Base-by-base conservation (phyloP, 1,140 invertebrate genomes). In the Philotrypesis tridentata region DNA sequence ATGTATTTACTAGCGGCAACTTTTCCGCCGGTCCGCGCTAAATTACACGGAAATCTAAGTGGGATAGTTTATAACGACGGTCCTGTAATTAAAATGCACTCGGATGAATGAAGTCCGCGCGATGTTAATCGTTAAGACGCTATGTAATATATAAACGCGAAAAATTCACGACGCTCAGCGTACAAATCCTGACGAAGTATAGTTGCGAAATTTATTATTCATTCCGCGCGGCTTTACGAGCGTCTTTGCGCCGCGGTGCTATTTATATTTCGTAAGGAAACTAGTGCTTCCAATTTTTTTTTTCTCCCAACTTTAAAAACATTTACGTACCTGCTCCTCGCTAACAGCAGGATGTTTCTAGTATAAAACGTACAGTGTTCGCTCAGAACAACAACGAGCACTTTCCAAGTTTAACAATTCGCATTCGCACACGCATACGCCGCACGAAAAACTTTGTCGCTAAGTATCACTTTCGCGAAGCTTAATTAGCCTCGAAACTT, bases 201-300 rank as follows among this genome's bases (percentile, higher is more conserved):
- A n/a, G 60, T 61, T n/a, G 61, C 25, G 61, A 65, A 65, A 65
- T 65, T 65, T 65, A 27, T 65, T 29, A 65, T 17, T 65, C 23
- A 65, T 8, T 61, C 23, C 60, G 12, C n/a, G 23, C 60, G 17
- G n/a, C 60, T 65, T 65, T 65, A 65, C 11, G 11, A 29, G 6
- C 61, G 61, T 8, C 9, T 55, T 55, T 55, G 48, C 48, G n/a
- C n/a, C n/a, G n/a, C 5, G 48, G 14, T 17, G 48, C 21, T 55
- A 17, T 55, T 55, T 21, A 55, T 55, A 55, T 55, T 55, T 55
- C 48, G 48, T 55, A 55, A 55, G 17, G 21, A 14, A 17, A 17
- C 14, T 48, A 12, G 12, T 21, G 14, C 43, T 12, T 17, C 2
- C 43, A 21, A 21, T 48, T 17, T 17, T 21, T 21, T 55, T 55